Evolutionary conservation across 2,888 invertebrate genomes (phyloP).

Genomic region (Erebia palarica): DNA sequence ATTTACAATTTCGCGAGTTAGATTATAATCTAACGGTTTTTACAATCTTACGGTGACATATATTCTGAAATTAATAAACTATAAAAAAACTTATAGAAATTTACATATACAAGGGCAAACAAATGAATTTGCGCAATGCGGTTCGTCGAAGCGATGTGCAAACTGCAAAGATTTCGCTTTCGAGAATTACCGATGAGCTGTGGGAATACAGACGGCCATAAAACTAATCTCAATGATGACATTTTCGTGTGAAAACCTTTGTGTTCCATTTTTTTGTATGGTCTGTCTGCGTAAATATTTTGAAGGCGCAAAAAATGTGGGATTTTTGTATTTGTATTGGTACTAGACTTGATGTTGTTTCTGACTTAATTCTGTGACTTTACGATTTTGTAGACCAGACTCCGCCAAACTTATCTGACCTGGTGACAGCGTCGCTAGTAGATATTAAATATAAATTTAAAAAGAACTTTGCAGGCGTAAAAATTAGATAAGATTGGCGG

Average conservation of each 20-base stretch:
- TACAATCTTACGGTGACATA: too few species aligned
- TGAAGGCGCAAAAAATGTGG: not conserved
- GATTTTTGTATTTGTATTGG: slow-evolving; percentile 1
- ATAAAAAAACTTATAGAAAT: slow-evolving; percentile 14
- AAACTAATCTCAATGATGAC: slow-evolving; percentile 35
- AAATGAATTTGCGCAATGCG: slow-evolving; percentile 36
- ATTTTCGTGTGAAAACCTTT: slow-evolving; percentile 33
- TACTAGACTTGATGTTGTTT: not conserved
- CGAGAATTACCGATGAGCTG: slow-evolving; percentile 42
- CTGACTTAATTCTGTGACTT: too few species aligned
- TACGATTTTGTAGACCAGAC: too few species aligned
- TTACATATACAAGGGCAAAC: slow-evolving; percentile 29
- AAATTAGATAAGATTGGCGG: too few species aligned
- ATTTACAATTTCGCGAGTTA: too few species aligned
- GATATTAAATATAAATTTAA: too few species aligned
- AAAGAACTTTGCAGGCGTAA: too few species aligned
- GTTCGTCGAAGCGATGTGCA: slow-evolving; percentile 40
- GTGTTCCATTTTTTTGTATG: slow-evolving; percentile 7
- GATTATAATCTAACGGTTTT: too few species aligned
- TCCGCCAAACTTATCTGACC: too few species aligned
- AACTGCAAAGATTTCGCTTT: slow-evolving; percentile 38
- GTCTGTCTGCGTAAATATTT: slow-evolving; percentile 15
- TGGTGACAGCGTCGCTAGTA: too few species aligned
- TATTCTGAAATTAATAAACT: too few species aligned
- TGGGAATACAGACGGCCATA: slow-evolving; percentile 39